A percentile compares a stretch with the other conserved stretches of the same genome.
These are phyloP conservation scores for Saguinus oedipus DNA, from an alignment of 2,797 vertebrate genomes.

Conservation along the genomic window DNA sequence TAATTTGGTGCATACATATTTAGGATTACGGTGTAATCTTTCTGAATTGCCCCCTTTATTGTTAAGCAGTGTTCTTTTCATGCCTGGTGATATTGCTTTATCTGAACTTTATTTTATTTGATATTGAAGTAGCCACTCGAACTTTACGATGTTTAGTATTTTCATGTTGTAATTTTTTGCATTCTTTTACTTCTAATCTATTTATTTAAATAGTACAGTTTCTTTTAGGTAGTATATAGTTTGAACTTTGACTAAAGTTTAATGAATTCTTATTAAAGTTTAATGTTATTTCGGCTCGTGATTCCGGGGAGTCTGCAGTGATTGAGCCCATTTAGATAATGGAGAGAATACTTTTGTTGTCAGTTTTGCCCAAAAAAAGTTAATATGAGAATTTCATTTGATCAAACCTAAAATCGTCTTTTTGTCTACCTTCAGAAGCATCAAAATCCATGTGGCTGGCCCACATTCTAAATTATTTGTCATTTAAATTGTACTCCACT, in stretches of 20 bases:
- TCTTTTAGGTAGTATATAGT: background rate
- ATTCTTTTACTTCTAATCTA: background rate
- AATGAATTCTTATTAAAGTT: background rate
- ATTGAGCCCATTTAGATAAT: background rate
- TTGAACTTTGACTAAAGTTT: background rate
- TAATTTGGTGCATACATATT: background rate
- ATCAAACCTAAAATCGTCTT: background rate
- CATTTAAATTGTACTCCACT: background rate
- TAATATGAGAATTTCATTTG: background rate
- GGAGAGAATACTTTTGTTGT: background rate
- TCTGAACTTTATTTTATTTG: background rate
- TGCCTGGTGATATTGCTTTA: background rate
- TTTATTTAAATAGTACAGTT: background rate
- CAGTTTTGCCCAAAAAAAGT: background rate
- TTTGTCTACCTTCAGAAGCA: background rate
- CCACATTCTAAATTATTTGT: background rate
- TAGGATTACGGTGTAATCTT: background rate
- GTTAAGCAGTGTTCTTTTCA: background rate
- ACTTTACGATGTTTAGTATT: background rate
- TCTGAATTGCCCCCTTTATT: background rate
- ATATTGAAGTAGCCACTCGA: background rate
- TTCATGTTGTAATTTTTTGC: background rate
- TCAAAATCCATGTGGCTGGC: background rate
- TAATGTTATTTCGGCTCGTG: background rate
- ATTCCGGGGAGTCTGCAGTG: background rate